A percentile compares a stretch with the other conserved stretches of the same genome.
These are phyloP conservation scores for Drosophila azteca DNA, from an alignment of 1,140 invertebrate species.

Conservation along the genomic window DNA sequence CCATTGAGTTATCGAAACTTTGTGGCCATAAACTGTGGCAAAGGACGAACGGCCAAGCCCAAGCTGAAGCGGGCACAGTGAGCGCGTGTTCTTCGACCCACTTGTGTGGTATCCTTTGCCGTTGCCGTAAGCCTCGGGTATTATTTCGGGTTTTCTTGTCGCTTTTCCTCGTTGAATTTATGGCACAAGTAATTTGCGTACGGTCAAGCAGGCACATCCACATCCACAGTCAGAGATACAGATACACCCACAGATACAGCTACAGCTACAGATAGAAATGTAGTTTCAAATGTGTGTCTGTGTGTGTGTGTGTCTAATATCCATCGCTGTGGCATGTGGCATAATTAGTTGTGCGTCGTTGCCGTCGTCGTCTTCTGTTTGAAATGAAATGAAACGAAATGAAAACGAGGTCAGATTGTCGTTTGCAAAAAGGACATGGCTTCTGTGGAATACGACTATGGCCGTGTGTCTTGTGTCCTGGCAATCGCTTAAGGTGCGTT, in stretches of 20 bases:
- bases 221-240: conserved; percentile 33
- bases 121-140: conserved; percentile 63
- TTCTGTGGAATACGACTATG: conserved; percentile 47
- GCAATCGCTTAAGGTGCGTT: conserved; percentile 64
- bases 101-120: conserved; percentile 34
- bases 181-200: conserved; percentile 82
- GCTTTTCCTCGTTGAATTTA: conserved; percentile 72
- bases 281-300: conserved; percentile 46
- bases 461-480: conserved; percentile 47
- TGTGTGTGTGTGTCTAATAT: conserved; percentile 44
- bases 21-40: conserved; percentile 64
- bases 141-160: conserved; percentile 55
- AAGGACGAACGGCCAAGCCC: conserved; percentile 34
- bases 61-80: conserved; percentile 13
- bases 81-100: conserved; percentile 64
- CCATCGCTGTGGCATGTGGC: conserved; percentile 66
- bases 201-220: conserved; percentile 65
- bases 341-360: conserved; percentile 80
- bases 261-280: conserved; percentile 29
- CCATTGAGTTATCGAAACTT: conserved; percentile 52
- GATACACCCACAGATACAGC: conserved; percentile 10
- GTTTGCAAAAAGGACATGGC: conserved; percentile 45
- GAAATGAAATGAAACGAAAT: conserved; percentile 4
- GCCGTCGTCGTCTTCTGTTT: conserved; percentile 59
- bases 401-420: conserved; percentile 65